Evolutionary conservation across 2,113 vertebrate species (phyloP), one percentile per base, ranked within the genome.

Genomic region (Channa maculata): DNA sequence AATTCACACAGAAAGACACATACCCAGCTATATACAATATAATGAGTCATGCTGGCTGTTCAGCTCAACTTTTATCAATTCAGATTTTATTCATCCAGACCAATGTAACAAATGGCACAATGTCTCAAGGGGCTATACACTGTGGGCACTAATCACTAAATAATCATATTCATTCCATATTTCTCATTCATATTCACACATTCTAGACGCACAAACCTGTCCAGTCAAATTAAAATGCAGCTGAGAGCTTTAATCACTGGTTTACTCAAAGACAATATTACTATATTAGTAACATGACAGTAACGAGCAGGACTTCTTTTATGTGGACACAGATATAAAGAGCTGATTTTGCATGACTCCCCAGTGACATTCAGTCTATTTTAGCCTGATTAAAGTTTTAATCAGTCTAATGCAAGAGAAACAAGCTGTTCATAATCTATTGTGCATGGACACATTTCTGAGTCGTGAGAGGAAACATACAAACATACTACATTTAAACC

Each of bases 381-480:
- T 91, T 76, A 88, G 66, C 84, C 81, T 65, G 85, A 90, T 82
- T 87, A 79, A 88, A 90, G 82, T 88, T 79, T 90, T 88, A 90
- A 91, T 88, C 71, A 84, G 77, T 82, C 86, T 88, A 87, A 88
- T 89, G 84, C 82, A 70, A 83, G 70, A 65, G 72, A 83, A 58
- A 68, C 85, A 91, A 88, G 89, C 78, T 86, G 87, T 86, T 90
- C 82, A 80, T 86, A 76, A 82, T 90, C 78, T 89, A 55, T 91
- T 91, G 75, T 85, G 86, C 86, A 85, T 64, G 69, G 71, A 78
- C 45, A 61, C 67, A 76, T 79, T 59, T 57, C 46, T 50, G 53
- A 82, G 71, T 82, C 53, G 38, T 83, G 82, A 88, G 14, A 72
- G 83, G 38, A 65, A 83, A 74, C 34, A 78, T 36, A 65, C 65